Percentiles rank a stretch among this genome's conserved stretches.
Evolutionary conservation across 2,797 vertebrate genomes (phyloP).

Genomic region (Pangasius mekongensis): DNA sequence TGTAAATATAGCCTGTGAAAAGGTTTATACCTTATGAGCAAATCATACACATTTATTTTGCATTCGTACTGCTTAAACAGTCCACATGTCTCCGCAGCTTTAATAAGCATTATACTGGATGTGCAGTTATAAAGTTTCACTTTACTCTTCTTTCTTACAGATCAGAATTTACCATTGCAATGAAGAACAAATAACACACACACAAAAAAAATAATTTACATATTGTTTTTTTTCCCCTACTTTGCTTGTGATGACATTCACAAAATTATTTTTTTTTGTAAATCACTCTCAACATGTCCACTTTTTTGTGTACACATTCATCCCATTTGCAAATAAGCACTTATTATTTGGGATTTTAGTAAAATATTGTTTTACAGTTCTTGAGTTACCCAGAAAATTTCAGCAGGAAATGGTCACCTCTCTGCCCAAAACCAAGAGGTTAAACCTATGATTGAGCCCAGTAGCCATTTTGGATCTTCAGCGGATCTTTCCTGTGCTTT

Average conservation of each 20-base stretch:
- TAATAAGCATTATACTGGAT: not conserved
- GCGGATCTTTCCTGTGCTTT: not conserved
- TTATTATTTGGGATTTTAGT: not conserved
- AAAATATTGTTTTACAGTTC: not conserved
- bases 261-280: not conserved
- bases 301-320: too few species aligned
- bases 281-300: too few species aligned
- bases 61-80: not conserved
- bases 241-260: not conserved
- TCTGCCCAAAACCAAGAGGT: not conserved
- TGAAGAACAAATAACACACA: not conserved
- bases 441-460: not conserved
- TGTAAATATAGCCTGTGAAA: not conserved
- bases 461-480: conserved; percentile 19
- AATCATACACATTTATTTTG: not conserved
- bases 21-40: not conserved
- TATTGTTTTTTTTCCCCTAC: not conserved
- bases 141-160: not conserved
- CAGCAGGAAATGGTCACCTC: not conserved
- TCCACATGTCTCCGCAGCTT: not conserved
- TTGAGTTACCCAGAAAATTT: not conserved
- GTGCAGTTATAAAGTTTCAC: not conserved
- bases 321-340: not conserved
- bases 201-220: not conserved
- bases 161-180: not conserved